These are phyloP conservation scores for Drosophila rhopaloa DNA, from an alignment of 1,140 invertebrate genomes.

Conservation along the genomic window DNA sequence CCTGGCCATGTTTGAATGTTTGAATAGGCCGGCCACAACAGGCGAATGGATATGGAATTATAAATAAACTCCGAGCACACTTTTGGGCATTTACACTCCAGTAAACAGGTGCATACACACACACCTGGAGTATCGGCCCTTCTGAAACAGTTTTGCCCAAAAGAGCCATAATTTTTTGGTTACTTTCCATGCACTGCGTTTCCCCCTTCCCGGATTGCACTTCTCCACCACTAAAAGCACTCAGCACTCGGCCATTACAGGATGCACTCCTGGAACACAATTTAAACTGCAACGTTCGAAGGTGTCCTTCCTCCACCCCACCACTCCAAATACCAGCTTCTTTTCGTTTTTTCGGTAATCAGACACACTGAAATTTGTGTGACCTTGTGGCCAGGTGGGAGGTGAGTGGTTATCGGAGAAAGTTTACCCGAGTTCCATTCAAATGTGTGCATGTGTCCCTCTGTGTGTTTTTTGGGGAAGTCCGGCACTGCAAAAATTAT, in stretches of 20 bases:
- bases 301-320: not conserved
- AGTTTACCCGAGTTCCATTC: conserved; percentile 41
- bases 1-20: conserved; percentile 61
- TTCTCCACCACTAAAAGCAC: conserved; percentile 45
- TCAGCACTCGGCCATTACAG: conserved; percentile 48
- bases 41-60: conserved; percentile 49
- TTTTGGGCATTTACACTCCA: conserved; percentile 77
- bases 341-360: conserved; percentile 32
- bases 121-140: conserved; percentile 17
- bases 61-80: conserved; percentile 55
- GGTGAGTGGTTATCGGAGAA: conserved; percentile 5
- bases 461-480: not conserved
- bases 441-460: conserved; percentile 35
- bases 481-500: not conserved
- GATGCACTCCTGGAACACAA: conserved; percentile 30
- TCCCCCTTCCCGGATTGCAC: not conserved
- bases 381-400: conserved; percentile 40
- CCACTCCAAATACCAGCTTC: not conserved
- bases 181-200: conserved; percentile 59
- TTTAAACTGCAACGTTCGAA: conserved; percentile 46
- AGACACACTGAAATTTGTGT: conserved; percentile 40
- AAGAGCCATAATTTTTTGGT: conserved; percentile 78
- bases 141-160: conserved; percentile 67
- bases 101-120: conserved; percentile 35
- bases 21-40: conserved; percentile 31